Conservation (phyloP, 2,888 invertebrate species). For the Oscheius sp. region DNA sequence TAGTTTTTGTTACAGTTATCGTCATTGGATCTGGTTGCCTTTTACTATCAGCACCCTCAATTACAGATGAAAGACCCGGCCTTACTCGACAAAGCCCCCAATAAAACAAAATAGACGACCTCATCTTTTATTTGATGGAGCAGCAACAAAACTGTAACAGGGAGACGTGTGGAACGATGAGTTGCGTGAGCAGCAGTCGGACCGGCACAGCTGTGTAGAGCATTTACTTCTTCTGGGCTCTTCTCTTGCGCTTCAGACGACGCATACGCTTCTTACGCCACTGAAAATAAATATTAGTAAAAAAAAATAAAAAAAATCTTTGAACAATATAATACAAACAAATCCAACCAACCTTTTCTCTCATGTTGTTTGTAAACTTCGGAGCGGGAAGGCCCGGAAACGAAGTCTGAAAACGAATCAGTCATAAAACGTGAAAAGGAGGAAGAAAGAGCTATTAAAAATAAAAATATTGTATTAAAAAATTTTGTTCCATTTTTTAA, state of each 20-base stretch:
- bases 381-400: conserved; percentile 17
- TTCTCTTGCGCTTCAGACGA: conserved; percentile 70
- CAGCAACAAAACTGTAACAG: not conserved
- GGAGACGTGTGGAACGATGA: no score
- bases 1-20: conserved; percentile 60
- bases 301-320: not conserved
- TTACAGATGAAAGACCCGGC: conserved; percentile 43
- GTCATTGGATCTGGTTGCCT: conserved; percentile 41
- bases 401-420: conserved; percentile 29
- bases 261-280: conserved; percentile 37
- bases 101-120: not conserved
- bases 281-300: conserved; percentile 24
- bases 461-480: not conserved
- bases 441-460: not conserved
- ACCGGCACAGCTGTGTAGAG: no score
- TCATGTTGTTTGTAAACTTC: conserved; percentile 32
- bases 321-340: not conserved
- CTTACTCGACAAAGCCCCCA: not conserved
- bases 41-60: conserved; percentile 49
- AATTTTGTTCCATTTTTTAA: no score
- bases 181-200: no score
- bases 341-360: conserved; percentile 28
- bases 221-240: conserved; percentile 67
- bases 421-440: not conserved
- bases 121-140: not conserved